These are phyloP conservation scores for Amiota minor DNA, from an alignment of 2,888 invertebrate genomes.

Conservation along the genomic window DNA sequence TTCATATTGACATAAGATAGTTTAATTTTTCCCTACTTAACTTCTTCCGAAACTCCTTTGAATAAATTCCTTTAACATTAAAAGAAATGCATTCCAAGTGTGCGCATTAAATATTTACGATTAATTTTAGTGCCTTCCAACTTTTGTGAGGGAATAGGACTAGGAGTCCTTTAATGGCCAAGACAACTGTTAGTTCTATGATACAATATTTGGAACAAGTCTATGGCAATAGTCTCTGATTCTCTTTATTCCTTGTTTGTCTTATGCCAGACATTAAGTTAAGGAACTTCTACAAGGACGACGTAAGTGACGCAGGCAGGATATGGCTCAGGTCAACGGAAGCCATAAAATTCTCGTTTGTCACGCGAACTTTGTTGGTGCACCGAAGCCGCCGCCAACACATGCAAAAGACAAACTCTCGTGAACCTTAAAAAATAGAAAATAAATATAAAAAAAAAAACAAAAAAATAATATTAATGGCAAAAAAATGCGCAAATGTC, in stretches of 20 bases:
- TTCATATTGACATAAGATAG: too few relatives aligned
- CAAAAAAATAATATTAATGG: slow-evolving; percentile 24
- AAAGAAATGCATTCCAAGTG: slow-evolving; percentile 32
- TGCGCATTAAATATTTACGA: slow-evolving; percentile 74
- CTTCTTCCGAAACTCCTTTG: too few relatives aligned
- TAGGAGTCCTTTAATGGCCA: slow-evolving; percentile 56
- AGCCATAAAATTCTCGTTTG: slow-evolving; percentile 74
- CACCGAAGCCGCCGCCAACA: slow-evolving; percentile 55
- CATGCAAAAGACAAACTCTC: slow-evolving; percentile 67
- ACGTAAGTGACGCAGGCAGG: slow-evolving; percentile 56
- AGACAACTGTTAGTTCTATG: slow-evolving; percentile 59
- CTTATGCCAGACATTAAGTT: too few relatives aligned
- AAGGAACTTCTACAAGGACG: background rate
- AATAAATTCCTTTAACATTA: too few relatives aligned
- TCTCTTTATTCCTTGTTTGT: slow-evolving; percentile 8
- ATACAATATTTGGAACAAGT: background rate
- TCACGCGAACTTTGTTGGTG: slow-evolving; percentile 69
- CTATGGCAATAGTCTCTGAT: slow-evolving; percentile 8
- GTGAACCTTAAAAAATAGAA: slow-evolving; percentile 32
- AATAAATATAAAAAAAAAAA: slow-evolving; percentile 27
- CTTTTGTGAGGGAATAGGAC: background rate
- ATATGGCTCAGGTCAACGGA: slow-evolving; percentile 73
- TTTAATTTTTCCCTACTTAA: too few relatives aligned
- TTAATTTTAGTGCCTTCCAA: slow-evolving; percentile 66
- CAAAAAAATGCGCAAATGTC: slow-evolving; percentile 22